Evolutionary conservation across 2,888 invertebrate genomes (phyloP).

Genomic region (Seira sanloemensis): DNA sequence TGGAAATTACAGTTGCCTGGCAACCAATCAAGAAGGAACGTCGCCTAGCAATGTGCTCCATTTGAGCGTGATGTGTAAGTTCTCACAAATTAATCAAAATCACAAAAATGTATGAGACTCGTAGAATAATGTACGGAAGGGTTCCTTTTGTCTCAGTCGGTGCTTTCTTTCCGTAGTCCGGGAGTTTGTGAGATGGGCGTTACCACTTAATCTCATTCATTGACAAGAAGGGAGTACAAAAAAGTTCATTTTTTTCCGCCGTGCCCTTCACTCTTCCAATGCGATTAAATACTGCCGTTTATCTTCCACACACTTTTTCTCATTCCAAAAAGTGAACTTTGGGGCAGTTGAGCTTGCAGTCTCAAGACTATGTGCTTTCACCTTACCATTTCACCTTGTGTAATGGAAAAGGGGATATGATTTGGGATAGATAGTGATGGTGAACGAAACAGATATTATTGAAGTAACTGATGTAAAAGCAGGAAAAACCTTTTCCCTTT

Average conservation of each 20-base stretch:
- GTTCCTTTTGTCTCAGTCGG: too few relatives aligned
- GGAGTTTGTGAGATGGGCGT: constrained; percentile 69
- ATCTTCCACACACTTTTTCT: constrained; percentile 17
- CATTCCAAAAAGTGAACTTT: not conserved
- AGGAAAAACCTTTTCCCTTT: not conserved
- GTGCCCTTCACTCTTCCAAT: constrained; percentile 61
- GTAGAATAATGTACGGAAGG: not conserved
- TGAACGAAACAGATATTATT: too few relatives aligned
- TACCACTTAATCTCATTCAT: constrained; percentile 61
- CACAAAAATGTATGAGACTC: not conserved
- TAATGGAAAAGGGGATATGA: not conserved
- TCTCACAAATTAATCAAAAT: not conserved
- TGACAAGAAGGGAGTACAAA: constrained; percentile 44
- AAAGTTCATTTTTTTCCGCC: constrained; percentile 35
- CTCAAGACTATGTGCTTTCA: not conserved
- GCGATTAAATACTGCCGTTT: constrained; percentile 45
- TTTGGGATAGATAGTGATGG: too few relatives aligned
- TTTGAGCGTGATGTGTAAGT: constrained; percentile 94
- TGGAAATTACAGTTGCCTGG: constrained; percentile 92
- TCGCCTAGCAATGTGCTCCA: constrained; percentile 88
- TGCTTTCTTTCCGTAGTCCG: too few relatives aligned
- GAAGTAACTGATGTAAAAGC: too few relatives aligned
- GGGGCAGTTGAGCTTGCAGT: not conserved
- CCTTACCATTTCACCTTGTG: too few relatives aligned
- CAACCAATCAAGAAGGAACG: constrained; percentile 93